Percentiles rank a stretch among this genome's conserved stretches.
phyloP scores from a whole-genome alignment of 1,140 invertebrate species.

The Pissodes strobi region DNA sequence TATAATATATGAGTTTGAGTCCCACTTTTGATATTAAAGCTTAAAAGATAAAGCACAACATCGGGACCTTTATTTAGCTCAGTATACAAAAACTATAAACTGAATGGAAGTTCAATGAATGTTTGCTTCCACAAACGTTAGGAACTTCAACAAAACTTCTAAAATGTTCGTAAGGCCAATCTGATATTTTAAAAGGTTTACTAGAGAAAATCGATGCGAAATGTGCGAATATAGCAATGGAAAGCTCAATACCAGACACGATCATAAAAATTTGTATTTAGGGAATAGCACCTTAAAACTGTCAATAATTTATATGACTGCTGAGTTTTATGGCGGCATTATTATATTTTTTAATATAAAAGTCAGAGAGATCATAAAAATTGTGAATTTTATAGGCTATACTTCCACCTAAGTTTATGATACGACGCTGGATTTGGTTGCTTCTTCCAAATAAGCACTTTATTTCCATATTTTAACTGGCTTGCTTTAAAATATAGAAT shows the following conservation, averaged over 20 bases:
- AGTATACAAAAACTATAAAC: too few species aligned
- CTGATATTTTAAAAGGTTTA: conserved; percentile 15
- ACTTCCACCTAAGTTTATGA: neutral
- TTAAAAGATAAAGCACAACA: too few species aligned
- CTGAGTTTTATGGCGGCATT: conserved; percentile 1
- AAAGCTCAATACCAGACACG: neutral
- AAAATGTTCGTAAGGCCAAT: neutral
- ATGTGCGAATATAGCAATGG: neutral
- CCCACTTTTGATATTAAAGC: too few species aligned
- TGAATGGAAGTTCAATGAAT: too few species aligned
- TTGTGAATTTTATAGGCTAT: neutral
- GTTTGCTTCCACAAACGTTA: too few species aligned
- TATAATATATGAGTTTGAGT: too few species aligned
- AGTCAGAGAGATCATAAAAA: conserved; percentile 1
- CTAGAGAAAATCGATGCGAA: conserved; percentile 1
- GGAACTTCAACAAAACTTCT: neutral
- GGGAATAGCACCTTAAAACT: too few species aligned
- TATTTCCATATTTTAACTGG: too few species aligned
- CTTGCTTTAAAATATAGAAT: too few species aligned
- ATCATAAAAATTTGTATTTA: conserved; percentile 12
- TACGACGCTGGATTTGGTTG: too few species aligned
- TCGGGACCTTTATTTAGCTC: too few species aligned
- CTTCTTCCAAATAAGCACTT: too few species aligned
- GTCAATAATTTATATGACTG: conserved; percentile 13
- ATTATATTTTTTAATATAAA: neutral